A percentile compares a stretch with the other conserved stretches of the same genome.
phyloP scores from a whole-genome alignment of 1,140 invertebrate genomes.

The Eufriesea mexicana region DNA sequence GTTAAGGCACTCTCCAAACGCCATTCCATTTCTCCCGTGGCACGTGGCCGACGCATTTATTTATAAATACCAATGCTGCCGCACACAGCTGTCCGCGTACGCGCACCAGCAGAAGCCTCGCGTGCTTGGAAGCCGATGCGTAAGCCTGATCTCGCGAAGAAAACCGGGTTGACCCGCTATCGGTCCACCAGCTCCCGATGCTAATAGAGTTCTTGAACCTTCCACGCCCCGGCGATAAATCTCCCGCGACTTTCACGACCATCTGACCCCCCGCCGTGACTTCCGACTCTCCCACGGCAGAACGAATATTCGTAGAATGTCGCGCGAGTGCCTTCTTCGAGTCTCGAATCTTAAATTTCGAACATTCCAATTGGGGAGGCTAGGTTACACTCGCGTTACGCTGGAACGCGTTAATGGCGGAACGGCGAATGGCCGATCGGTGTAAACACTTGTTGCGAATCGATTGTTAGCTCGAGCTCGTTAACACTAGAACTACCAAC shows the following conservation, averaged over 20 bases:
- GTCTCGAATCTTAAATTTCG: too few relatives aligned
- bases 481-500: too few relatives aligned
- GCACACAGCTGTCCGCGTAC: conserved; percentile 27
- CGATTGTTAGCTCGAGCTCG: neutral
- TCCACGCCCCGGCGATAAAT: conserved; percentile 48
- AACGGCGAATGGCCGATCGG: neutral
- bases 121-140: conserved; percentile 19
- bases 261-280: neutral
- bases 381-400: neutral
- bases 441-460: conserved; percentile 46
- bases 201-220: conserved; percentile 67
- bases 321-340: neutral
- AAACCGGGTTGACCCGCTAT: conserved; percentile 44
- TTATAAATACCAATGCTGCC: conserved; percentile 72
- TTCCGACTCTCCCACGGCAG: neutral
- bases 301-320: conserved; percentile 1
- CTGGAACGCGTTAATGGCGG: neutral
- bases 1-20: conserved; percentile 68
- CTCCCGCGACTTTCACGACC: conserved; percentile 13
- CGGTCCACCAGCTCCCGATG: conserved; percentile 45
- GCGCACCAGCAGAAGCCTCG: neutral
- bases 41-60: conserved; percentile 73
- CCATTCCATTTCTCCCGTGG: conserved; percentile 67
- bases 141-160: conserved; percentile 13
- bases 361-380: too few relatives aligned